Conservation (phyloP, 2,888 invertebrate species). For the Eupeodes latifasciatus region DNA sequence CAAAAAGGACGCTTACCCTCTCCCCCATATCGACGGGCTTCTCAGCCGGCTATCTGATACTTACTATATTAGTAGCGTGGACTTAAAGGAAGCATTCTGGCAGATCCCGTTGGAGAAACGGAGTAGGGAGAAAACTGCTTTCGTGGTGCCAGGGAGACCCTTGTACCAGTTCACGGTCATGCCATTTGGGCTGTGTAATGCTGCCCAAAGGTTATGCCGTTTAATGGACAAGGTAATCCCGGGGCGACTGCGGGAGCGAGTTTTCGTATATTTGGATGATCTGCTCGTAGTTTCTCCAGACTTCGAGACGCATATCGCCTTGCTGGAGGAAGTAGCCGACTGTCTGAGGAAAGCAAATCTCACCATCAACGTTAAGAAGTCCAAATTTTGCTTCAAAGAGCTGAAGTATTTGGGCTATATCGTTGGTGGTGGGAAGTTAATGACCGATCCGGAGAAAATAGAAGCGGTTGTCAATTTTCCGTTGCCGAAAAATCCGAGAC, state of each 20-base stretch:
- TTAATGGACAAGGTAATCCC: conserved; percentile 55
- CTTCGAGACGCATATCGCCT: conserved; percentile 15
- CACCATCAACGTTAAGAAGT: conserved; percentile 52
- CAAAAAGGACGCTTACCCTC: not conserved
- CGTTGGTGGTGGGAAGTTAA: conserved; percentile 3
- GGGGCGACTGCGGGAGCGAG: conserved; percentile 20
- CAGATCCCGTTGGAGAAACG: too few relatives aligned
- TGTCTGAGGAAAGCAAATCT: conserved; percentile 24
- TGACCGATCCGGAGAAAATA: conserved; percentile 57
- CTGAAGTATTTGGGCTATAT: conserved; percentile 20
- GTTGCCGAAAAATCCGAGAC: conserved; percentile 18
- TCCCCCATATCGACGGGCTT: not conserved
- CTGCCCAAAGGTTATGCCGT: too few relatives aligned
- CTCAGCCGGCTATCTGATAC: conserved; percentile 15
- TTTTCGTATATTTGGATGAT: conserved; percentile 14
- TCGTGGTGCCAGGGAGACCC: too few relatives aligned
- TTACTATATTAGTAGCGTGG: conserved; percentile 44
- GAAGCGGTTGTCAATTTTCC: conserved; percentile 55
- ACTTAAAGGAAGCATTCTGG: conserved; percentile 53
- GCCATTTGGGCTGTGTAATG: too few relatives aligned
- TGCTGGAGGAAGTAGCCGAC: conserved; percentile 48
- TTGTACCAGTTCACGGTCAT: too few relatives aligned
- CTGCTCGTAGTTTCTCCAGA: not conserved
- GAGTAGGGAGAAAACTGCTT: too few relatives aligned
- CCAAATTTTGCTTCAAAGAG: conserved; percentile 58